Percentiles rank a stretch among this genome's conserved stretches.
Conservation (phyloP, 2,113 vertebrate genomes). For the Anolis carolinensis region DNA sequence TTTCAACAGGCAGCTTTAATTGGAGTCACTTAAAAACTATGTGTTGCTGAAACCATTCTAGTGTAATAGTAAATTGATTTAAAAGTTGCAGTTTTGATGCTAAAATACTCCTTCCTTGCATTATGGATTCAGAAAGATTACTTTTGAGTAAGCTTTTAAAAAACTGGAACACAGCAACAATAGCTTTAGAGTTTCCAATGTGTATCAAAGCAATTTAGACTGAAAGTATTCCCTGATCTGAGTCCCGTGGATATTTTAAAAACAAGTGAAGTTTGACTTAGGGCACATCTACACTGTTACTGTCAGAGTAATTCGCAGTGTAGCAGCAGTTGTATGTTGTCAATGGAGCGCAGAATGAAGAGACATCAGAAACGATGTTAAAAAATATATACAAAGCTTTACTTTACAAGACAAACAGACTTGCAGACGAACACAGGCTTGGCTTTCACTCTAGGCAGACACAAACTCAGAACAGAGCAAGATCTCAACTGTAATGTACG, state of each 20-base stretch:
- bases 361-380: no score
- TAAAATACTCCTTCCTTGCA: neutral
- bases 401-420: no score
- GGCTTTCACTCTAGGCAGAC: no score
- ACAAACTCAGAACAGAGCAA: no score
- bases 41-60: neutral
- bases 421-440: no score
- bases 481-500: no score
- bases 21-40: neutral
- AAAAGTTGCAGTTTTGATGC: neutral
- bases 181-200: neutral
- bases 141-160: neutral
- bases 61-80: neutral
- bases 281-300: no score
- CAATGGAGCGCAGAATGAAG: no score
- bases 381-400: no score
- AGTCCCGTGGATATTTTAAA: neutral
- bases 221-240: neutral
- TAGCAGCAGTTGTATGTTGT: no score
- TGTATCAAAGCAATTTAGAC: neutral
- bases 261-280: neutral
- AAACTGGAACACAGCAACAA: neutral
- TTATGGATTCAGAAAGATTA: neutral
- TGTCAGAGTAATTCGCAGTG: no score
- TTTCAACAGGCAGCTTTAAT: neutral